Conservation (phyloP, 2,797 vertebrate genomes). For the Dendrocincla fuliginosa region DNA sequence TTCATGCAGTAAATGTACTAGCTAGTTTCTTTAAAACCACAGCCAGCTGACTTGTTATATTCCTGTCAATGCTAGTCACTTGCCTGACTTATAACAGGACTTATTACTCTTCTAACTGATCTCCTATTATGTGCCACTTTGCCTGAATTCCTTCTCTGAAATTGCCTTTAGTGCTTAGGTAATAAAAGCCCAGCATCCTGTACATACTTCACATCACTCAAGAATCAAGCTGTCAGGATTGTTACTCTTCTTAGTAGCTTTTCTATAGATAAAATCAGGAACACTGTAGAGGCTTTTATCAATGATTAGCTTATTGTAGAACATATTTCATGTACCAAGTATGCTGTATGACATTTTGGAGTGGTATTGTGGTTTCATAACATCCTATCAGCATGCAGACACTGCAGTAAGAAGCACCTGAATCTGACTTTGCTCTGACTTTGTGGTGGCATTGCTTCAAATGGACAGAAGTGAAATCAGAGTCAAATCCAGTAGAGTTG, state of each 20-base stretch:
- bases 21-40: background rate
- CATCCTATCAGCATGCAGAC: background rate
- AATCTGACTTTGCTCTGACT: background rate
- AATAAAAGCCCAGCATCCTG: conserved; percentile 43
- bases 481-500: background rate
- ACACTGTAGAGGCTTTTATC: conserved; percentile 31
- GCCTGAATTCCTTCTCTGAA: conserved; percentile 49
- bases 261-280: conserved; percentile 9
- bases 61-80: background rate
- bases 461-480: background rate
- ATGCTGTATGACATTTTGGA: conserved; percentile 12
- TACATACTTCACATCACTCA: background rate
- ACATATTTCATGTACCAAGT: background rate
- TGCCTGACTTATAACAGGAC: background rate
- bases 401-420: background rate
- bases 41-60: background rate
- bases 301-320: conserved; percentile 6
- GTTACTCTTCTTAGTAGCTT: background rate
- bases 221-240: background rate
- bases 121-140: conserved; percentile 4
- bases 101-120: conserved; percentile 3
- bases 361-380: conserved; percentile 33
- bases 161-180: conserved; percentile 34
- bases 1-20: background rate
- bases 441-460: background rate